Base-by-base conservation (phyloP, 2,113 vertebrate species). In the Corythoichthys intestinalis region DNA sequence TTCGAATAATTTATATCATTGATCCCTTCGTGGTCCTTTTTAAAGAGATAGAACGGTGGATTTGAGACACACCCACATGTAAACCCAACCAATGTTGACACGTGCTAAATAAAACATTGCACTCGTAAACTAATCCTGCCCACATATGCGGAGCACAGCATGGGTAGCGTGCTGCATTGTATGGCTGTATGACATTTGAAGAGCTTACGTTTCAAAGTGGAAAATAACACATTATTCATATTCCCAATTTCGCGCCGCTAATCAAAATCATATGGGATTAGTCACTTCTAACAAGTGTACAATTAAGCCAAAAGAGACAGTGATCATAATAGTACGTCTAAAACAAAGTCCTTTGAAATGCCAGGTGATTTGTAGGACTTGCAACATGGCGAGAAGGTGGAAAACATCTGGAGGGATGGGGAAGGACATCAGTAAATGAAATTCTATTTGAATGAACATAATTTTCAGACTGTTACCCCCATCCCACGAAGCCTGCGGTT, bases 21-120 rank as follows among this genome's bases (percentile, higher is more conserved):
- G 80, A 61, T 76, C 81, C 69, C 78, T 77, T 76, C 71, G 38
- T 75, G 67, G 77, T 78, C 81, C 69, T 28, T 44, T 46, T 70
- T 74, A 61, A n/a, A 73, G 48, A 65, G 59, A 54, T 0, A 6
- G 34, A 12, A 11, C 11, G 0, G 35, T 15, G 9, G 5, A 7
- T 58, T 14, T 58, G 28, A 14, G 56, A 37, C 56, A 58, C 56
- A 37, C 53, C 53, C 53, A 34, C 20, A 56, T 12, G 20, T 28
- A 37, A 66, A 63, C 77, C 71, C 67, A 83, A 69, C 49, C 79
- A 84, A 76, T 83, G 41, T 87, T 85, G 85, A 83, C 85, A 78
- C 83, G 75, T 80, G 67, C 84, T 90, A 85, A 90, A 90, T 90
- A 87, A 90, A 89, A 86, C 85, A 90, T 88, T n/a, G 71, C 57